Conservation (phyloP, 2,113 vertebrate genomes). For the Embiotoca jacksoni region DNA sequence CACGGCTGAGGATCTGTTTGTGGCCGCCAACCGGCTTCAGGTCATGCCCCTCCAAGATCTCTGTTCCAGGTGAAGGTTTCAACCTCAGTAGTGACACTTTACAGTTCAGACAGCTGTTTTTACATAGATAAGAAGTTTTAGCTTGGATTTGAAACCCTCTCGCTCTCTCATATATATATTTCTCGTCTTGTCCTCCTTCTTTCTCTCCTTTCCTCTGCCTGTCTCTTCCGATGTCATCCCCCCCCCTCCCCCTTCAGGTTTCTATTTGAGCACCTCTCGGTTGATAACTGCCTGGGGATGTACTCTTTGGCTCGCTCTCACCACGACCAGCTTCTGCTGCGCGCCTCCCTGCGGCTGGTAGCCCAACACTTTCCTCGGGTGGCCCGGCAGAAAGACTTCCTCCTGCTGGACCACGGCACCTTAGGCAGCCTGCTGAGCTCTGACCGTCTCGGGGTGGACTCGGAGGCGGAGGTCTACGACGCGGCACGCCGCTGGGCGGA, state of each 20-base stretch:
- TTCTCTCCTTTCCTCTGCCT: neutral
- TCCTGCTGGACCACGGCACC: conserved; percentile 86
- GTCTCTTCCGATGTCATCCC: neutral
- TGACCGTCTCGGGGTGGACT: conserved; percentile 86
- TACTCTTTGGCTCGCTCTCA: conserved; percentile 88
- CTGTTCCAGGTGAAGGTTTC: conserved; percentile 83
- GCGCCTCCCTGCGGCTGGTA: conserved; percentile 85
- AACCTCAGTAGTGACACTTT: neutral
- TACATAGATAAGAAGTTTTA: neutral
- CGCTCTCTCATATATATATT: too few relatives aligned
- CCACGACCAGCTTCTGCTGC: conserved; percentile 86
- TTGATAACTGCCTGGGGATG: conserved; percentile 88
- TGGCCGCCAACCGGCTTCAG: conserved; percentile 87
- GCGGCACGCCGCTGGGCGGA: conserved; percentile 87
- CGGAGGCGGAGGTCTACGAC: conserved; percentile 86
- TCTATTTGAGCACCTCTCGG: conserved; percentile 86
- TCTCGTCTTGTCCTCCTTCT: neutral
- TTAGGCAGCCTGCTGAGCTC: conserved; percentile 87
- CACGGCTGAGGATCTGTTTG: conserved; percentile 87
- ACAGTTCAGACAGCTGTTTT: neutral
- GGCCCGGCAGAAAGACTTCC: conserved; percentile 85
- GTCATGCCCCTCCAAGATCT: conserved; percentile 87
- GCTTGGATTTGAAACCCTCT: neutral
- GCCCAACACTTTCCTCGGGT: conserved; percentile 86
- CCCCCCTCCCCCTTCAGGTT: conserved; percentile 85